phyloP scores from a whole-genome alignment of 2,797 vertebrate genomes.

The Chelmon rostratus region DNA sequence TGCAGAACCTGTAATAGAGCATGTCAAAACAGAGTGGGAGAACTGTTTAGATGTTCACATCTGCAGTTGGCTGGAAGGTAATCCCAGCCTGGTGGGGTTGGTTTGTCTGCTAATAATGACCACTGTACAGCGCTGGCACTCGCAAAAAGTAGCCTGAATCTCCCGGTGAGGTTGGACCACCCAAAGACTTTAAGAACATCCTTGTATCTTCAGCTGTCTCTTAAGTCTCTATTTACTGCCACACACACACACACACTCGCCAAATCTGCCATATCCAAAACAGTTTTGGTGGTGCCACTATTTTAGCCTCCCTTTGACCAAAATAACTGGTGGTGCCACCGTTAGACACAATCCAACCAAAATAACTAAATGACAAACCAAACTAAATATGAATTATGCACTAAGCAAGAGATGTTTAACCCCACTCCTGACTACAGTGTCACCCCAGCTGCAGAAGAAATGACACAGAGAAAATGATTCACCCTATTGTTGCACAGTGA shows the following conservation, averaged over 20 bases:
- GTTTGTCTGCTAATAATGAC: slow-evolving; percentile 79
- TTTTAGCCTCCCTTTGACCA: slow-evolving; percentile 72
- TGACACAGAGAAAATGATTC: slow-evolving; percentile 43
- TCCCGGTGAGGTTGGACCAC: slow-evolving; percentile 75
- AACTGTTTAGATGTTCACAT: slow-evolving; percentile 77
- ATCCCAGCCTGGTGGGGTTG: slow-evolving; percentile 68
- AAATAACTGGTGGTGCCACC: slow-evolving; percentile 72
- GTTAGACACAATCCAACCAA: slow-evolving; percentile 68
- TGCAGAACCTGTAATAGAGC: slow-evolving; percentile 81
- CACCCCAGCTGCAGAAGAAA: slow-evolving; percentile 26
- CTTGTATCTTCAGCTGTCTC: slow-evolving; percentile 75
- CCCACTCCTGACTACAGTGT: slow-evolving; percentile 31
- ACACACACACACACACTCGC: slow-evolving; percentile 51
- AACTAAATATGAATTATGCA: slow-evolving; percentile 64
- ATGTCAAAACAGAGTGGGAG: slow-evolving; percentile 76
- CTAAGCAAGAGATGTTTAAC: slow-evolving; percentile 55
- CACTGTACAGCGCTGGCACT: slow-evolving; percentile 64
- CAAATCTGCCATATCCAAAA: slow-evolving; percentile 66
- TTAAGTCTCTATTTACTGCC: slow-evolving; percentile 68
- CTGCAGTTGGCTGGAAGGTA: slow-evolving; percentile 74
- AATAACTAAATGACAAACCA: slow-evolving; percentile 74
- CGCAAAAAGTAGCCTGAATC: slow-evolving; percentile 61
- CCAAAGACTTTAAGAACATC: slow-evolving; percentile 79
- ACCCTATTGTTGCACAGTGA: slow-evolving; percentile 27
- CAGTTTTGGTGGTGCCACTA: slow-evolving; percentile 71